Conservation (phyloP, 2,797 vertebrate species). For the Garrulus glandarius region DNA sequence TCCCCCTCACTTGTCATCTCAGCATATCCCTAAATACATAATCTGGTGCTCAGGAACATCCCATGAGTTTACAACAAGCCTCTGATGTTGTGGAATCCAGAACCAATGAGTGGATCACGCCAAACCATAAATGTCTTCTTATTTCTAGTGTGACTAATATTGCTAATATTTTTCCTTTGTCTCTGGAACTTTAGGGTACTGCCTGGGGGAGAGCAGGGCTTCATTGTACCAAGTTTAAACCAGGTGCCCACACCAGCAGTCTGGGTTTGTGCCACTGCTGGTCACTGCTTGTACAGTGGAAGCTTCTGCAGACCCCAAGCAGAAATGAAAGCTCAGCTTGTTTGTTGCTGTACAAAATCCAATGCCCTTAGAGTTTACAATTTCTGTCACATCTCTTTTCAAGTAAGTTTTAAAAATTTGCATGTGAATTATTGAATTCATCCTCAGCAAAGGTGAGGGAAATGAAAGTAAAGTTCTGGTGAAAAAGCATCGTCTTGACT, state of each 20-base stretch:
- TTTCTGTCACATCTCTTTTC: neutral
- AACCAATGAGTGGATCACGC: neutral
- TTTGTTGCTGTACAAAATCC: neutral
- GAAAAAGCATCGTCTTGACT: neutral
- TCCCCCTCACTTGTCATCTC: neutral
- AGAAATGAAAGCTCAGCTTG: neutral
- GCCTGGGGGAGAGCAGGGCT: neutral
- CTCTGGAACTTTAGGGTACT: neutral
- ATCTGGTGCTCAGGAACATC: neutral
- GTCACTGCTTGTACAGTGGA: accelerated
- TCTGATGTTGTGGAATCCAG: neutral
- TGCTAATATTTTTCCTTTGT: neutral
- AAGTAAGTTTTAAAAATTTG: neutral
- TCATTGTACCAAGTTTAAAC: neutral
- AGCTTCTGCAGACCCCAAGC: neutral
- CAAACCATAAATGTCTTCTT: neutral
- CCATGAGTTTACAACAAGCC: neutral
- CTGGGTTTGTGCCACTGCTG: neutral
- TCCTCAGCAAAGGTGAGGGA: neutral
- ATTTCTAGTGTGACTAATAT: neutral
- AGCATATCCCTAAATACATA: neutral
- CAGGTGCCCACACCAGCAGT: neutral
- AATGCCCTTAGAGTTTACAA: neutral
- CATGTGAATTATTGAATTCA: neutral
- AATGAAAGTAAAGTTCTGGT: neutral